Percentiles rank a stretch among this genome's conserved stretches.
Evolutionary conservation across 2,888 invertebrate species (phyloP).

Genomic region (Dioctria rufipes): DNA sequence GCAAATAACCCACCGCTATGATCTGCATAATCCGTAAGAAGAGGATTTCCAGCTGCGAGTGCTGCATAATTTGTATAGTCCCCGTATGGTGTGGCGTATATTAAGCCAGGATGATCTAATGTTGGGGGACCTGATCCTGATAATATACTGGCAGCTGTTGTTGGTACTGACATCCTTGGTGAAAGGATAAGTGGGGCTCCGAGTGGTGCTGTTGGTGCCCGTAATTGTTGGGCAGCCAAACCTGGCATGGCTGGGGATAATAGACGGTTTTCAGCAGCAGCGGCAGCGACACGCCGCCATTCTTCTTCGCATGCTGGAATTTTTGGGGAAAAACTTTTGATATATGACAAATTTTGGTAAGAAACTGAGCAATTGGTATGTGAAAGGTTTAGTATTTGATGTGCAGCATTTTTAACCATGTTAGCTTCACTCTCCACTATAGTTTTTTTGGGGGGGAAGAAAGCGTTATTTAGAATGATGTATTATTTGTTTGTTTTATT

Average conservation of each 20-base stretch:
- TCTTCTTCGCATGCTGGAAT: conserved; percentile 85
- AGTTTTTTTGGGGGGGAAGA: background rate
- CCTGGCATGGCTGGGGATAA: conserved; percentile 76
- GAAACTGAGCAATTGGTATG: conserved; percentile 13
- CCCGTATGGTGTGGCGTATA: conserved; percentile 86
- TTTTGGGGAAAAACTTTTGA: conserved; percentile 51
- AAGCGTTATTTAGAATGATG: conserved; percentile 40
- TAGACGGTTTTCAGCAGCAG: conserved; percentile 85
- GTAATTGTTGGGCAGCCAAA: conserved; percentile 76
- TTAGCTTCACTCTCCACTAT: conserved; percentile 26
- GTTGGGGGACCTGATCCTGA: conserved; percentile 76
- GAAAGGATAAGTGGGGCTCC: conserved; percentile 94
- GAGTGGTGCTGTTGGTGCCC: conserved; percentile 82
- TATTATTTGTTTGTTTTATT: background rate
- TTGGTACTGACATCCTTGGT: conserved; percentile 88
- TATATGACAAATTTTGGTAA: conserved; percentile 48
- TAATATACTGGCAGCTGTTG: conserved; percentile 78
- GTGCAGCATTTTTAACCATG: conserved; percentile 35
- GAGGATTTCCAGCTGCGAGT: conserved; percentile 82
- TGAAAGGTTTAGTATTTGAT: conserved; percentile 30
- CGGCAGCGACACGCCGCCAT: conserved; percentile 87
- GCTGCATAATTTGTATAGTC: conserved; percentile 95
- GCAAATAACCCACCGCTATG: conserved; percentile 97
- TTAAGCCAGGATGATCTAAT: conserved; percentile 82
- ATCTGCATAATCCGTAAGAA: conserved; percentile 90